Evolutionary conservation across 64 coral and sea anemone species (phyloP), one percentile per base, ranked within the genome.

Genomic region (Porites australiensis): DNA sequence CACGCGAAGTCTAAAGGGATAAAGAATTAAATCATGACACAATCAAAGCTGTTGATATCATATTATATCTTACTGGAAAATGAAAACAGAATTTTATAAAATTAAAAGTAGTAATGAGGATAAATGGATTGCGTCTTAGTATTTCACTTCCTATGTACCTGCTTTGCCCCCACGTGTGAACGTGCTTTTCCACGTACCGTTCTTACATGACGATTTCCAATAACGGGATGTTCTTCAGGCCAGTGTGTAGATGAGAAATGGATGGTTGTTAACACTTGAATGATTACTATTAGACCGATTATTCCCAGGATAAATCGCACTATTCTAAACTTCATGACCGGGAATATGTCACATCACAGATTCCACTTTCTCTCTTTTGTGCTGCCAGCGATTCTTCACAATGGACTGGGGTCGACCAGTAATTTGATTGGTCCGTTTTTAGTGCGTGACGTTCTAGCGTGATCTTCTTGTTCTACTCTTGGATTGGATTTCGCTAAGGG

Each of bases 161-260:
- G 54, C 7, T 60, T 15, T n/a, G 45, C 57, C n/a, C 84, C 92
- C 95, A 97, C 95, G 95, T 97, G 92, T 74, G 92, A 72, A 27
- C 62, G 82, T 18, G 81, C 57, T 86, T 72, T 94, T 4, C 87
- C n/a, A 66, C 72, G 62, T 71, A 86, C 87, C 77, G 79, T 87
- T 23, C 90, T 77, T n/a, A 97, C 90, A 81, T 97, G 70, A 37
- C 63, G 79, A 19, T 77, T 91, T 65, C 74, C 90, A 93, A 74
- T 69, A n/a, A 93, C 50, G 3, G 72, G 58, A 68, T 89, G 88
- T 5, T 93, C 90, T 57, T 98, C 93, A 9, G 90, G 49, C 77
- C 90, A 93, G 87, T 98, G 81, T 90, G 50, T 98, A 27, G 96
- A 98, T 64, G 96, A 98, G 86, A 98, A 98, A 84, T 95, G 82